phyloP scores from a whole-genome alignment of 2,888 invertebrate species.

The Belgica antarctica region DNA sequence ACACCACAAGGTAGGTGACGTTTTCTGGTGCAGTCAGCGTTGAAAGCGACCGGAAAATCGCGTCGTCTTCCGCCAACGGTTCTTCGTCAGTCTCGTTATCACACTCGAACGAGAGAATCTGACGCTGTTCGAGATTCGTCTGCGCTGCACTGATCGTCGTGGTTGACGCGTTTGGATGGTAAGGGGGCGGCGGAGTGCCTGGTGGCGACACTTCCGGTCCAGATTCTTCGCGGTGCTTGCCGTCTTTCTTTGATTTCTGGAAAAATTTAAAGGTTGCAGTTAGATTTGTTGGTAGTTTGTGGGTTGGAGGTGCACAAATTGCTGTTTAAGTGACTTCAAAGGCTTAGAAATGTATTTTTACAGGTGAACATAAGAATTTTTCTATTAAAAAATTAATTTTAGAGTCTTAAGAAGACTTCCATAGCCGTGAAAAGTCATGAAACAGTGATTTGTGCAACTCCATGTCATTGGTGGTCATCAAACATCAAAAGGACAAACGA shows the following conservation, averaged over 20 bases:
- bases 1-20: slow-evolving; percentile 84
- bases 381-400: no score
- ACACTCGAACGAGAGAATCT: slow-evolving; percentile 94
- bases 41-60: slow-evolving; percentile 82
- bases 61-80: slow-evolving; percentile 73
- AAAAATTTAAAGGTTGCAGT: no score
- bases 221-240: slow-evolving; percentile 3
- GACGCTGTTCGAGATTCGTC: slow-evolving; percentile 60
- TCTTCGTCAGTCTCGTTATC: slow-evolving; percentile 88
- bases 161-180: slow-evolving; percentile 53
- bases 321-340: no score
- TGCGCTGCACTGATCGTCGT: slow-evolving; percentile 52
- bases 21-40: slow-evolving; percentile 76
- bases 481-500: no score
- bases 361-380: no score
- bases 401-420: no score
- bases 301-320: no score
- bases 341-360: no score
- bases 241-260: slow-evolving; percentile 28
- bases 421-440: no score
- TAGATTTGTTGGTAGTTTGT: no score
- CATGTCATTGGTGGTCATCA: no score
- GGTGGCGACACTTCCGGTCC: slow-evolving; percentile 63
- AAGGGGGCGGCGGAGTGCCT: slow-evolving; percentile 87
- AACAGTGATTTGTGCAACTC: no score